A percentile compares a stretch with the other conserved stretches of the same genome.
These are phyloP conservation scores for Drosophila pullipes DNA, from an alignment of 2,888 invertebrate genomes.

Conservation along the genomic window DNA sequence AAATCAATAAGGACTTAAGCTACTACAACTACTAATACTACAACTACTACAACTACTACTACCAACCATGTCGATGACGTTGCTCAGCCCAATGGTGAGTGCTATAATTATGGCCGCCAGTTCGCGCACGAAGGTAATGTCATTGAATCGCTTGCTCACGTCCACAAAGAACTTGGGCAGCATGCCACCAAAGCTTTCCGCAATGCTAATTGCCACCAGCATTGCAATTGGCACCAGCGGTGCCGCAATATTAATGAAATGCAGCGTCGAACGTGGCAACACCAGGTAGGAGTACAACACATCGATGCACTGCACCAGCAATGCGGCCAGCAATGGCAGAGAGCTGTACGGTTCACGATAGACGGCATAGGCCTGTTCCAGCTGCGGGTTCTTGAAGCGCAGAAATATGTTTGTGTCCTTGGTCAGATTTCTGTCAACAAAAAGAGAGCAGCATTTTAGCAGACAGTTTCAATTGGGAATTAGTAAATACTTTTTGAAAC, in stretches of 20 bases:
- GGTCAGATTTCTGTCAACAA: slow-evolving; percentile 86
- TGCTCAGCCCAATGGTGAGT: slow-evolving; percentile 87
- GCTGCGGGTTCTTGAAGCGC: slow-evolving; percentile 88
- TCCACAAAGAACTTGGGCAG: slow-evolving; percentile 86
- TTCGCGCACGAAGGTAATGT: slow-evolving; percentile 87
- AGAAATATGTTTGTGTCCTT: slow-evolving; percentile 89
- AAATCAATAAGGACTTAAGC: slow-evolving; percentile 36
- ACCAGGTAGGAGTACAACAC: slow-evolving; percentile 87
- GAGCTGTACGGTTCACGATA: slow-evolving; percentile 89
- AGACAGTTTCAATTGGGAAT: neutral
- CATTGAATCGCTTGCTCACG: slow-evolving; percentile 87
- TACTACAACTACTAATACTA: neutral
- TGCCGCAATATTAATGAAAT: slow-evolving; percentile 82
- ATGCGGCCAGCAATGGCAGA: slow-evolving; percentile 88
- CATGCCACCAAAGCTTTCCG: slow-evolving; percentile 84
- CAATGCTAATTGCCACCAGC: slow-evolving; percentile 84
- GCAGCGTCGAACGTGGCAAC: slow-evolving; percentile 85
- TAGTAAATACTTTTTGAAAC: too few species aligned
- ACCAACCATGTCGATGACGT: slow-evolving; percentile 88
- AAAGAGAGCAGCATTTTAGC: neutral
- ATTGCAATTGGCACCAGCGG: slow-evolving; percentile 83
- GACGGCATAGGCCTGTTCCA: slow-evolving; percentile 89
- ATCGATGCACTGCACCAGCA: slow-evolving; percentile 88
- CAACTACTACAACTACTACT: neutral
- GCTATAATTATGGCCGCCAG: slow-evolving; percentile 87